Evolutionary conservation across 2,113 vertebrate species (phyloP), one percentile per base, ranked within the genome.

Genomic region (Cottus gobio): DNA sequence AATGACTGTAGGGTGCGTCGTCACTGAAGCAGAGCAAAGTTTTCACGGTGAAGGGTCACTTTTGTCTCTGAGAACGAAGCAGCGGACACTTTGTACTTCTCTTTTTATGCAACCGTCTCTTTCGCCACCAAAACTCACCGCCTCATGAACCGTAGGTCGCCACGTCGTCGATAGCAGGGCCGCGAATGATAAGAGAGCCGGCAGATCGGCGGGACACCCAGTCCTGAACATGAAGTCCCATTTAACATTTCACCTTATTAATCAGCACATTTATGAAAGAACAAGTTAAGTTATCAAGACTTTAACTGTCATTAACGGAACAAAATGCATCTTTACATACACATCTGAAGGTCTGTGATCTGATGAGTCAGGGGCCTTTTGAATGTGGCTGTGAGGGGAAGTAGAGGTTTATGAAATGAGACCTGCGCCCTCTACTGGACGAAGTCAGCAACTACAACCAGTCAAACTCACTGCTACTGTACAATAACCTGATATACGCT

Each of bases 391-490:
- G 5, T 13, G 57, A 60, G 11, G 9, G 12, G 22, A 30, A 30
- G 8, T 5, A 34, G 52, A 42, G 0, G 7, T 75, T 70, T 66
- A 9, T 46, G 8, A 26, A 22, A 58, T 42, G 83, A 34, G 12
- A 36, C 34, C 0, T 63, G 42, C 48, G 65, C 83, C 90, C 83
- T 82, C 90, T 81, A 62, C 75, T 89, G 90, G 88, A 24, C 1
- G 18, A 1, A n/a, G 39, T 26, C 12, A 2, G 54, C 15, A 2
- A 74, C 12, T 64, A 68, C 79, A 10, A 3, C 50, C 26, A 30
- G 56, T 15, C 26, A 2, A 54, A 13, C 31, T 54, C 31, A 6
- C 30, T 54, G 46, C 4, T 13, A 8, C 28, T 15, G 46, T 34
- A 22, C 22, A 24, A 24, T 69, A 2, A 18, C 28, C 34, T 6